Percentiles rank a stretch among this genome's conserved stretches.
phyloP scores from a whole-genome alignment of 2,113 vertebrate species.

The Peromyscus californicus region DNA sequence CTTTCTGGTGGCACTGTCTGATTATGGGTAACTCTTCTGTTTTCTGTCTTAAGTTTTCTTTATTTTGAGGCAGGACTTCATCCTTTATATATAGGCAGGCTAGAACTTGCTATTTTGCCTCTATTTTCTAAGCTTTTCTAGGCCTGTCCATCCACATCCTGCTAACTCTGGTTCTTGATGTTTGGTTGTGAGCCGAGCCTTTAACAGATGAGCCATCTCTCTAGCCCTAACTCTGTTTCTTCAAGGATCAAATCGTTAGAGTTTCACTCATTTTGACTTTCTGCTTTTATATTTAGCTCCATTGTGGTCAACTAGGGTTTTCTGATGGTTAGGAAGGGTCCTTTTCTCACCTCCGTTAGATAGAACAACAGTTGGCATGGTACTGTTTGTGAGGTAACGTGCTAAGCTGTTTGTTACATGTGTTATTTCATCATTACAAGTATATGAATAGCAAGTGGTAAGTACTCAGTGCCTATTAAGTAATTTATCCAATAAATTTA shows the following conservation, averaged over 20 bases:
- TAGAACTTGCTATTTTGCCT: neutral
- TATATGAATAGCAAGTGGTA: neutral
- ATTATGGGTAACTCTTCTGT: neutral
- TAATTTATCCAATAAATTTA: neutral
- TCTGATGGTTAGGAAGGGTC: neutral
- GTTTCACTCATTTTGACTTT: conserved; percentile 1
- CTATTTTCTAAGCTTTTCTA: neutral
- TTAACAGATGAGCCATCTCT: neutral
- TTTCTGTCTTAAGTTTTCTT: neutral
- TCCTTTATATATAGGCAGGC: no score
- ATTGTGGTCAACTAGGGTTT: conserved; percentile 18
- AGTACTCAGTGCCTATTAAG: conserved; percentile 1
- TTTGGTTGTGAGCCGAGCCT: neutral
- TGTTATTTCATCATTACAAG: neutral
- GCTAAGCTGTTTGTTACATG: neutral
- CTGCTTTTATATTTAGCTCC: neutral
- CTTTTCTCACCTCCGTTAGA: neutral
- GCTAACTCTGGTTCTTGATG: neutral
- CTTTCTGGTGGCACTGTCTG: neutral
- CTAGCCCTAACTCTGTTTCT: neutral
- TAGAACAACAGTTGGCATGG: neutral
- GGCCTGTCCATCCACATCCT: neutral
- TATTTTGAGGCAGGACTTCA: neutral
- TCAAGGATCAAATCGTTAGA: conserved; percentile 19
- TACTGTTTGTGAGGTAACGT: neutral